Base-by-base conservation (phyloP, 2,888 invertebrate genomes). In the Tholera decimalis region DNA sequence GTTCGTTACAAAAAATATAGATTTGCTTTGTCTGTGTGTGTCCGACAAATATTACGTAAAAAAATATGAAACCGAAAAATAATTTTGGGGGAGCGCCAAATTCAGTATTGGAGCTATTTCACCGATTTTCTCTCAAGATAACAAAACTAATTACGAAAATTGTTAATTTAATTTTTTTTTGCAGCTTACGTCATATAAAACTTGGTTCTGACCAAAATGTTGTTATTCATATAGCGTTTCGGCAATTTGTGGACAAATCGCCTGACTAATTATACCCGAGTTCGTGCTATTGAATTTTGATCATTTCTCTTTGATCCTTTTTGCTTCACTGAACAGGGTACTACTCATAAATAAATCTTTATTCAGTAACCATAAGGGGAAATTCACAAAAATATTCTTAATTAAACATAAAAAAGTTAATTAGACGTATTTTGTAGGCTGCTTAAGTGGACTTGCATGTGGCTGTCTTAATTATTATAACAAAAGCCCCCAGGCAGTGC, bases 191-290 rank as follows among this genome's bases (percentile, higher is more conserved):
- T 26, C 1, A 26, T 18, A 28, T 24, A 53, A 71, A 47, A 20
- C 28, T 24, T 33, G 8, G 18, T 9, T 15, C 22, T 35, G 35
- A 28, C 13, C 9, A 43, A 61, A 47, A 20, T 41, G 15, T 71
- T 61, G 62, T 13, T 47, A 71, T 66, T 71, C 62, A 18, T 49
- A 43, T 11, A 28, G 6, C 39, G 46, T 60, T 71, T 41, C 46
- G 47, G 66, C 47, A 71, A 66, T 66, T 71, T 71, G 71, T 49
- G 22, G 22, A 33, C 18, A 61, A 61, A 66, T 60, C 61, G 71
- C 26, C 47, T 41, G 60, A 47, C 26, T 71, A 66, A 71, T 66
- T 66, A 60, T 15, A 61, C 9, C 33, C 26, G 33, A 22, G 46
- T 28, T 33, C 46, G 39, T 47, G 26, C 46, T 70, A 66, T 70